These are phyloP conservation scores for Calliscelio sp. DNA, from an alignment of 2,888 invertebrate genomes.

Conservation along the genomic window DNA sequence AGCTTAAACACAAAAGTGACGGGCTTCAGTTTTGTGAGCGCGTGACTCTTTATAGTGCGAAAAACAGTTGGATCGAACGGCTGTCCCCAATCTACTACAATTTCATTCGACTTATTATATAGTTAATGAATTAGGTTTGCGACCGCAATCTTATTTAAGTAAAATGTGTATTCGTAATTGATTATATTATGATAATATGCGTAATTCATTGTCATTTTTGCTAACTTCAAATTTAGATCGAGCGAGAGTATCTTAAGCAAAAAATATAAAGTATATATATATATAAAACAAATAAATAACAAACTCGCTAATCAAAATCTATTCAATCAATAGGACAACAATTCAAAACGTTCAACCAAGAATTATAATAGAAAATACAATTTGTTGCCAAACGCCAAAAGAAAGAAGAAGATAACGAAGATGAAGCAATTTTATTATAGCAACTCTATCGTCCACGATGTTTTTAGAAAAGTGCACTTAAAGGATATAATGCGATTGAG, in stretches of 20 bases:
- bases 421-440: slow-evolving; percentile 51
- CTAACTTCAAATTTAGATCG: no score
- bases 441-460: slow-evolving; percentile 38
- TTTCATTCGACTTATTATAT: slow-evolving; percentile 6
- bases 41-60: slow-evolving; percentile 12
- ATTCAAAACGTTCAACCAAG: neutral
- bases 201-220: no score
- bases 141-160: slow-evolving; percentile 28
- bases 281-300: no score
- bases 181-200: no score
- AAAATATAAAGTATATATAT: no score
- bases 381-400: slow-evolving; percentile 58
- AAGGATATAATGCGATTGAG: slow-evolving; percentile 42
- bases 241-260: no score
- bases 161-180: slow-evolving; percentile 11
- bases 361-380: neutral
- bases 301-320: slow-evolving; percentile 7
- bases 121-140: slow-evolving; percentile 6
- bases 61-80: neutral
- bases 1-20: slow-evolving; percentile 26
- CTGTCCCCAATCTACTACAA: slow-evolving; percentile 12
- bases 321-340: neutral
- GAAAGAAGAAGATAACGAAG: no score
- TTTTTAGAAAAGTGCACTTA: slow-evolving; percentile 66
- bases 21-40: slow-evolving; percentile 31